A percentile compares a stretch with the other conserved stretches of the same genome.
Conservation (phyloP, 37 sponge, comb jelly and placozoan genomes). For the Dysidea cf. avara region DNA sequence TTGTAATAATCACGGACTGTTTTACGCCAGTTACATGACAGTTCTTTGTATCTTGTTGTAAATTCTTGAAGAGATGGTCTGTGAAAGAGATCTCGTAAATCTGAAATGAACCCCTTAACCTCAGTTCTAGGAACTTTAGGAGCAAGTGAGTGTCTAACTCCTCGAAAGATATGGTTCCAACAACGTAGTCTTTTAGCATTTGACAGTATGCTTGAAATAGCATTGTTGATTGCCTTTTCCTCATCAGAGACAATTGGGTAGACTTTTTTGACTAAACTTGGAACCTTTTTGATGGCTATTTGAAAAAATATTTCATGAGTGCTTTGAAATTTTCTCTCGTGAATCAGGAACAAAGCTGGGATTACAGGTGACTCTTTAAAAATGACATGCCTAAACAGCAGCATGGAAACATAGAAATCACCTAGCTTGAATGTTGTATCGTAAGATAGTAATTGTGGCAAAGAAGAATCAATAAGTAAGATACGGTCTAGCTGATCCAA, state of each 20-base stretch:
- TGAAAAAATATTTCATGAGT: slow-evolving; percentile 12
- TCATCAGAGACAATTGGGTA: too few relatives aligned
- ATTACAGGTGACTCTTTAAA: slow-evolving; percentile 27
- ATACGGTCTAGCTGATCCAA: slow-evolving; percentile 17
- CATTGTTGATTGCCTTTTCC: too few relatives aligned
- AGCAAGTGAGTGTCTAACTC: too few relatives aligned
- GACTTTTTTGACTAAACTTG: too few relatives aligned
- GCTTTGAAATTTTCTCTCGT: slow-evolving; percentile 21
- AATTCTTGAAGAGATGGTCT: neutral
- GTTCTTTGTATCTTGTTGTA: neutral
- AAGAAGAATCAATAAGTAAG: slow-evolving; percentile 3
- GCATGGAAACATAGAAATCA: slow-evolving; percentile 46
- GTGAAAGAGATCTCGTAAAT: slow-evolving; percentile 25
- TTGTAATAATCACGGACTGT: slow-evolving; percentile 23
- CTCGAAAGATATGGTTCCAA: too few relatives aligned
- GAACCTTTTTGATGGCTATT: slow-evolving; percentile 5
- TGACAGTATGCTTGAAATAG: too few relatives aligned
- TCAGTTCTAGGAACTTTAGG: neutral
- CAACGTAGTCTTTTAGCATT: too few relatives aligned
- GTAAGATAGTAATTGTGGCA: slow-evolving; percentile 19
- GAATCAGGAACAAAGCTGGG: slow-evolving; percentile 24
- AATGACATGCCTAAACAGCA: slow-evolving; percentile 28
- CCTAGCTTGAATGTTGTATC: slow-evolving; percentile 55
- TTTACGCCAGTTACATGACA: slow-evolving; percentile 18
- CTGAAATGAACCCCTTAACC: slow-evolving; percentile 7